Base-by-base conservation (phyloP, 2,797 vertebrate genomes). In the Sebastes hubbsi region DNA sequence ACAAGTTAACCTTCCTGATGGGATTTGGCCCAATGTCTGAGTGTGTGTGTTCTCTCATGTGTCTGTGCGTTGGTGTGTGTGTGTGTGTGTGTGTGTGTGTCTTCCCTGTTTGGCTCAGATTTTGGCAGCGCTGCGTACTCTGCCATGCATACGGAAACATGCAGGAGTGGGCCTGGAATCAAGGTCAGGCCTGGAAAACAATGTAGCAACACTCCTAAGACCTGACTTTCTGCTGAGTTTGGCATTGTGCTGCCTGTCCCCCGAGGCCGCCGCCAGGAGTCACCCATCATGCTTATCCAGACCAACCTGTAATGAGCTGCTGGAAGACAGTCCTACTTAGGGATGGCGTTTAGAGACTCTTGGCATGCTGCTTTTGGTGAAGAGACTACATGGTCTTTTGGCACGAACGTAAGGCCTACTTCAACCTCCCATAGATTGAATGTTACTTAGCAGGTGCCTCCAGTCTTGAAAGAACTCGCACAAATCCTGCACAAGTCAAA, bases 121-220 rank as follows among this genome's bases (percentile, higher is more conserved):
- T 93, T 92, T 94, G 93, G 93, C 94, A 94, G 87, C 89, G 86
- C 80, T 85, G 72, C 59, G 58, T 89, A 94, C 90, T 94, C 91
- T 91, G 90, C 93, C 94, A 95, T 94, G 94, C 94, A 94, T 95
- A 95, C 83, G 90, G 91, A 94, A 95, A 92, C 91, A 92, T 89
- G 92, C 89, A 93, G 92, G 94, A 94, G 78, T 91, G 92, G 91
- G 92, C 91, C 88, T 85, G 91, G 88, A 93, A 94, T 95, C 94
- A 95, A 94, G 93, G 95, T 94, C 94, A 94, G 87, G 87, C 87
- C 86, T 92, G 92, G 92, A 94, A 89, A 93, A 92, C 82, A 90
- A 93, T 93, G 91, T 93, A 88, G 89, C 64, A 85, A 82, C 88
- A 84, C 87, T 91, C 91, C 84, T 69, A 90, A 90, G 91, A 92